A percentile compares a stretch with the other conserved stretches of the same genome.
Conservation (phyloP, 2,113 vertebrate genomes). For the Sceloporus tristichus region DNA sequence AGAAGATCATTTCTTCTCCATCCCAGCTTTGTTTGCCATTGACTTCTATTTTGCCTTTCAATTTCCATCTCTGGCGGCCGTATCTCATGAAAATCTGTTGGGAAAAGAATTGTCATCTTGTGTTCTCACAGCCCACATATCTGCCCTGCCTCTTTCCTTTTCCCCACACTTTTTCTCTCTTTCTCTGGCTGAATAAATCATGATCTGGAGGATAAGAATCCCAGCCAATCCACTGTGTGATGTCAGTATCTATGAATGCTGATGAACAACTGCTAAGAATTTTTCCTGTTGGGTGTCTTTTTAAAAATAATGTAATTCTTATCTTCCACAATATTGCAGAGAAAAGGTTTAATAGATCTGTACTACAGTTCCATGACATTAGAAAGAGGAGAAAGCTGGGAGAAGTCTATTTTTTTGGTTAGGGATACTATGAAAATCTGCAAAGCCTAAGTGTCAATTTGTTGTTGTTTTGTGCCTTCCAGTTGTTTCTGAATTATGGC, state of each 20-base stretch:
- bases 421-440: background rate
- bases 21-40: conserved; percentile 98
- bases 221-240: background rate
- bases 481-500: too few species aligned
- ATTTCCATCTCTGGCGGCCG: conserved; percentile 95
- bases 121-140: background rate
- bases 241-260: fast-evolving
- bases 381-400: background rate
- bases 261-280: background rate
- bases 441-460: background rate
- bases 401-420: background rate
- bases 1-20: conserved; percentile 93
- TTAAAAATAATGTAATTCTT: background rate
- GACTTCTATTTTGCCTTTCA: conserved; percentile 96
- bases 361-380: background rate
- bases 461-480: too few species aligned
- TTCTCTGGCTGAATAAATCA: background rate
- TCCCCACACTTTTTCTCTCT: fast-evolving
- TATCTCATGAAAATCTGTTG: conserved; percentile 96
- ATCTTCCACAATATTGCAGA: background rate
- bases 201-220: background rate
- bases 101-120: conserved; percentile 25
- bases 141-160: background rate
- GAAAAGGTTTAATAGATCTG: background rate
- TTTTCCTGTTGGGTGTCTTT: background rate